phyloP scores from a whole-genome alignment of 2,888 invertebrate genomes.

The Acanthosepion pharaonis region DNA sequence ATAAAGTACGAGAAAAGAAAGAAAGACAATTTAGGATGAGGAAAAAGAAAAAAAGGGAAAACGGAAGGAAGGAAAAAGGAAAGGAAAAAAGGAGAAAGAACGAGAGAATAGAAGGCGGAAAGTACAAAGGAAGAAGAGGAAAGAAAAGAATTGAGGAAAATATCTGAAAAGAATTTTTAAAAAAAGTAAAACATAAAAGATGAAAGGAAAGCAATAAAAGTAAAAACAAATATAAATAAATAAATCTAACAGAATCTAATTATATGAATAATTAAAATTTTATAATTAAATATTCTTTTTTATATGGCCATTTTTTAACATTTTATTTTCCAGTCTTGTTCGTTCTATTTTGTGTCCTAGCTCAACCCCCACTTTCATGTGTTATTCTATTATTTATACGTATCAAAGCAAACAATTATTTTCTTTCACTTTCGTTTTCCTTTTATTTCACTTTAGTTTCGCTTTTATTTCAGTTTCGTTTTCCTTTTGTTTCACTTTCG shows the following conservation, averaged over 20 bases:
- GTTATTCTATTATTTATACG: not conserved
- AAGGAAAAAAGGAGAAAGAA: not conserved
- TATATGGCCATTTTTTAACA: not conserved
- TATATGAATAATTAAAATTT: slow-evolving; percentile 6
- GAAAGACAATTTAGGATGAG: not conserved
- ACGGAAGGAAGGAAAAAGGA: not conserved
- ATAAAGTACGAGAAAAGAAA: not conserved
- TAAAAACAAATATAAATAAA: not conserved
- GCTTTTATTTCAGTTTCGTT: not conserved
- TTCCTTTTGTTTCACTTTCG: not conserved
- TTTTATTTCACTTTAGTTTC: not conserved
- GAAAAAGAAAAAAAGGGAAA: not conserved
- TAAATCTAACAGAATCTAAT: not conserved
- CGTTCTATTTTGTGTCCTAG: not conserved
- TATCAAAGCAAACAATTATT: not conserved
- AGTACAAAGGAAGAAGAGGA: not conserved
- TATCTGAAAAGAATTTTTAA: not conserved
- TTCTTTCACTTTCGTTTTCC: not conserved
- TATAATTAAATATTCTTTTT: not conserved
- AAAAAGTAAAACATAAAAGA: not conserved
- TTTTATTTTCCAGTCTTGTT: not conserved
- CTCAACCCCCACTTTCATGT: not conserved
- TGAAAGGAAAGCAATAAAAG: not conserved
- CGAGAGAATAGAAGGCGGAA: not conserved
- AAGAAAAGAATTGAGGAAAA: not conserved